Base-by-base conservation (phyloP, 2,888 invertebrate species). In the Galeruca laticollis region DNA sequence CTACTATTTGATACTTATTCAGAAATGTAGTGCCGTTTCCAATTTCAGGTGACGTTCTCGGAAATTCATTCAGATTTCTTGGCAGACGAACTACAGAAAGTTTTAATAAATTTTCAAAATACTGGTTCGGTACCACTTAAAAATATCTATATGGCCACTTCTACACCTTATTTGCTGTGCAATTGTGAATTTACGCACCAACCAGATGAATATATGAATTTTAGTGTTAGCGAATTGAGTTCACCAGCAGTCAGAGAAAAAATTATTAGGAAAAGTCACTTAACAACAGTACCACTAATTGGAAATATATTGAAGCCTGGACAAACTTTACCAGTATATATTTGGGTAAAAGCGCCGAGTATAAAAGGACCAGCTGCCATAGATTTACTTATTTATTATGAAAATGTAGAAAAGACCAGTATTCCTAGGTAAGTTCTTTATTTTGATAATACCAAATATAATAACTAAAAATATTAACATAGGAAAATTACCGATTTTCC, bases 381-480 rank as follows among this genome's bases (percentile, higher is more conserved):
- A 52, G 90, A 93, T 81, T 84, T 94, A 75, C 86, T 94, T 59
- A 91, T 94, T 82, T 94, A 93, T 82, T 94, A 93, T 80, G 91
- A 92, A 79, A 89, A 89, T 82, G 79, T 82, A 35, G 76, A 81
- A 70, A 68, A 73, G 35, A 77, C 73, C 57, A 78, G 80, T 73
- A 77, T 83, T 61, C 85, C 86, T 18, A 84, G 81, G 84, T 85
- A 77, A 78, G 78, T 76, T 3, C 10, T 63, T 54, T 10, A 26
- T 65, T 21, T 4, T 3, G 21, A 20, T 26, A 3, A 4, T 40
- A 3, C 11, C n/a, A 3, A 37, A 37, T 6, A 21, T 31, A 21
- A 6, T 33, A 20, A 26, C 51, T 26, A 6, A 26, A 26, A 26
- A 26, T 26, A 26, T 5, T 26, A 0, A 26, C 26, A 26, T 26